Evolutionary conservation across 92 coral and sea anemone species (phyloP).

Genomic region (Actinernus sp.): DNA sequence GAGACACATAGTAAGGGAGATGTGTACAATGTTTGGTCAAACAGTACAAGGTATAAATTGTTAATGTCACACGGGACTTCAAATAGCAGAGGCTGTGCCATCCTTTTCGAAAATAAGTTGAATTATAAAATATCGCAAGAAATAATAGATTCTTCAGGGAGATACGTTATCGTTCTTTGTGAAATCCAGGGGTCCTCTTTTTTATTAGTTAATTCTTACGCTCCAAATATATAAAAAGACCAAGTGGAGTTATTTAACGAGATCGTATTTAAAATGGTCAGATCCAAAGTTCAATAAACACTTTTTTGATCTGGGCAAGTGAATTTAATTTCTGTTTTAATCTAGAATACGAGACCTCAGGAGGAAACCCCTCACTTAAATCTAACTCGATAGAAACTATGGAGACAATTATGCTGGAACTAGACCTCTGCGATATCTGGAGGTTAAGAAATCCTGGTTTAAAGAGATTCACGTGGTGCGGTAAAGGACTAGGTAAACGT

Average conservation of each 20-base stretch:
- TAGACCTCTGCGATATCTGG: slow-evolving; percentile 22
- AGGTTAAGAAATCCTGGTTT: slow-evolving; percentile 13
- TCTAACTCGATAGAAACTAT: slow-evolving; percentile 1
- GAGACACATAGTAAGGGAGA: background rate
- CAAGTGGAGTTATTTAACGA: background rate
- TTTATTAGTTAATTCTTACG: background rate
- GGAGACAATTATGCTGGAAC: slow-evolving; percentile 13
- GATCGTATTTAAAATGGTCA: background rate
- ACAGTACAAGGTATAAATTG: background rate
- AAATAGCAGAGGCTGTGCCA: background rate
- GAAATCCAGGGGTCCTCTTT: background rate
- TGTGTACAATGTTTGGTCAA: background rate
- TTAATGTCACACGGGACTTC: background rate
- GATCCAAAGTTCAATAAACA: background rate
- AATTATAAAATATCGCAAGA: background rate
- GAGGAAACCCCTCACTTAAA: slow-evolving; percentile 16
- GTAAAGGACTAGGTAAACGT: background rate
- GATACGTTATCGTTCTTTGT: background rate
- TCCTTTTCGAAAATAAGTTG: background rate
- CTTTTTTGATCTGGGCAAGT: slow-evolving; percentile 6
- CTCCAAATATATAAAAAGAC: background rate
- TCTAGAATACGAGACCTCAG: slow-evolving; percentile 8
- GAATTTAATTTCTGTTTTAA: slow-evolving; percentile 4
- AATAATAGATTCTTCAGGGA: background rate
- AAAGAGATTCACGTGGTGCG: slow-evolving; percentile 23